Base-by-base conservation (phyloP, 1,140 invertebrate species). In the Tyrophagus putrescentiae region DNA sequence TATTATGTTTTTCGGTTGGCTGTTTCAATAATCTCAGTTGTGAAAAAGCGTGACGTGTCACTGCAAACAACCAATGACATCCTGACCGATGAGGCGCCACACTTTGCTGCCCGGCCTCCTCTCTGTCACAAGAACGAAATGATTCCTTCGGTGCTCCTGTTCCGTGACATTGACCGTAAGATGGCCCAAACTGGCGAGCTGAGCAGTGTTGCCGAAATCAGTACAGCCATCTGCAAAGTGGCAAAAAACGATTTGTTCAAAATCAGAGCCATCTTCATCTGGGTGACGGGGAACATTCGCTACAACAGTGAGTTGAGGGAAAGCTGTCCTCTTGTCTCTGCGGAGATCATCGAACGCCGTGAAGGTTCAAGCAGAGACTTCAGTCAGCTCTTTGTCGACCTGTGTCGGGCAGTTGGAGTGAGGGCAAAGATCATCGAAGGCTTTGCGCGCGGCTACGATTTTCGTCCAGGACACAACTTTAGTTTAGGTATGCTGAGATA, bases 331-430 rank as follows among this genome's bases (percentile, higher is more conserved):
- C 54, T 68, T 29, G 61, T 60, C 9, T 65, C 65, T 11, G 64
- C 66, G 52, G 66, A 70, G 21, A 65, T 72, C 28, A 50, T 73
- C 4, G 36, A 52, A n/a, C 52, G 59, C 25, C 27, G 66, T 6
- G 65, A 66, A 53, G 72, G 72, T 5, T 68, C 70, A 1, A 69
- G 68, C 59, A 68, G 68, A 28, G 68, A 73, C 33, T 73, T 67
- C 57, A 67, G 69, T 27, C 65, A 62, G 44, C 34, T 73, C 3
- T 70, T 73, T 50, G 53, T 56, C n/a, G 69, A 69, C 42, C 64
- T 73, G 61, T 72, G 70, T 64, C 63, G 62, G 16, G 18, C 60
- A 33, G 60, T 61, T 18, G 66, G 68, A 23, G 62, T 73, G 3
- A 64, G 68, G 18, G 67, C 68, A 0, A 72, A 70, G 52, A 65